These are phyloP conservation scores for Morpho helenor DNA, from an alignment of 2,888 invertebrate genomes.

Conservation along the genomic window DNA sequence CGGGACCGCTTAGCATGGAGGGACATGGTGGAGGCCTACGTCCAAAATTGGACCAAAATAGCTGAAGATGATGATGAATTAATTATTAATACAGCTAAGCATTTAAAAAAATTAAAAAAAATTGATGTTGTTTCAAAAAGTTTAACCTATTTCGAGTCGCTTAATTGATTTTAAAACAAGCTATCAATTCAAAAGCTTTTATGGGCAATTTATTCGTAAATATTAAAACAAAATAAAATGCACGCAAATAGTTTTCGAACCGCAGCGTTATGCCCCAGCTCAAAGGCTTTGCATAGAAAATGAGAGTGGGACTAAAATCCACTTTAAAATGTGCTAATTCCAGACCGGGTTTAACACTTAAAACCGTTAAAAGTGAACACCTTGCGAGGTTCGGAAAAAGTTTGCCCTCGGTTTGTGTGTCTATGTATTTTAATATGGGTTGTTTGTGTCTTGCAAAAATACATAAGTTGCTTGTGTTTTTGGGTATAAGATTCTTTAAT, in stretches of 20 bases:
- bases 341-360: conserved; percentile 40
- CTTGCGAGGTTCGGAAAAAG: conserved; percentile 16
- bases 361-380: conserved; percentile 36
- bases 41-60: no score
- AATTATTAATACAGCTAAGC: no score
- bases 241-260: conserved; percentile 20
- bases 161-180: conserved; percentile 4
- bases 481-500: no score
- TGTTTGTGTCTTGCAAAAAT: not conserved
- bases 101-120: no score
- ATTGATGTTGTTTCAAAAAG: no score
- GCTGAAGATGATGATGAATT: no score
- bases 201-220: conserved; percentile 6
- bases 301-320: conserved; percentile 50
- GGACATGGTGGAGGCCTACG: no score
- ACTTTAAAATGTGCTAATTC: conserved; percentile 56
- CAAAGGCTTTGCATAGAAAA: conserved; percentile 62
- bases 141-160: not conserved
- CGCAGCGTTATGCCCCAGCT: conserved; percentile 34
- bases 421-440: not conserved
- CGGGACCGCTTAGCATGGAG: no score
- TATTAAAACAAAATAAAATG: conserved; percentile 10
- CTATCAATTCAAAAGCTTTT: conserved; percentile 6
- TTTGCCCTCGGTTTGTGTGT: not conserved
- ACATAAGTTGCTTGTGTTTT: no score